Base-by-base conservation (phyloP, 2,797 vertebrate genomes). In the Notoglanidium macrostoma region DNA sequence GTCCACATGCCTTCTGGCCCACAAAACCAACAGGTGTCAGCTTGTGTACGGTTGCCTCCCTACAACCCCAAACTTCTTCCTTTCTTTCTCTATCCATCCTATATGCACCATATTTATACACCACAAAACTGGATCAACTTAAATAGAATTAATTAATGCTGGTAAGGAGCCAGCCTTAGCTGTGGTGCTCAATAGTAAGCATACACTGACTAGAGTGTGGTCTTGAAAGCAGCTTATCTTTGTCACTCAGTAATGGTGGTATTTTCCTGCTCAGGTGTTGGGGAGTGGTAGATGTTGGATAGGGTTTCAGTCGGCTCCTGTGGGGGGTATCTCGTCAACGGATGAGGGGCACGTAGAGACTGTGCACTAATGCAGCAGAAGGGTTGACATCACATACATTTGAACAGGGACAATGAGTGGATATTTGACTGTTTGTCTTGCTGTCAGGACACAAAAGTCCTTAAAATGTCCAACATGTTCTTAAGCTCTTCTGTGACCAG, bases 401-500 rank as follows among this genome's bases (percentile, higher is more conserved):
- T 54, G 54, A 54, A 77, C 46, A 77, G 26, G 46, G 49, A 54
- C 74, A 77, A 77, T 78, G 51, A 57, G 17, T 78, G 54, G 19
- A 78, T 78, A 65, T 81, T 51, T 67, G 76, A 87, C 11, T 88
- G 89, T 92, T 87, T 90, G 67, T 26, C 77, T 90, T 92, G 90
- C 92, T 94, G 92, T 89, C 87, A 7, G 51, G 80, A 86, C 86
- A 86, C 40, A 76, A 88, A 72, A 86, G 68, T 78, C 3, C n/a
- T 76, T 15, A 11, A 77, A 77, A 55, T 87, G 32, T 49, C 55
- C 63, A 86, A 70, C 65, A 26, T 67, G 57, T 86, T 86, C 72
- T 84, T 78, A 78, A 67, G 54, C 77, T 77, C 32, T 44, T 54
- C 67, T 9, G 29, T 67, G 21, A 74, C 70, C 59, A 85, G 70